Base-by-base conservation (phyloP, 2,888 invertebrate species). In the Morpho helenor region DNA sequence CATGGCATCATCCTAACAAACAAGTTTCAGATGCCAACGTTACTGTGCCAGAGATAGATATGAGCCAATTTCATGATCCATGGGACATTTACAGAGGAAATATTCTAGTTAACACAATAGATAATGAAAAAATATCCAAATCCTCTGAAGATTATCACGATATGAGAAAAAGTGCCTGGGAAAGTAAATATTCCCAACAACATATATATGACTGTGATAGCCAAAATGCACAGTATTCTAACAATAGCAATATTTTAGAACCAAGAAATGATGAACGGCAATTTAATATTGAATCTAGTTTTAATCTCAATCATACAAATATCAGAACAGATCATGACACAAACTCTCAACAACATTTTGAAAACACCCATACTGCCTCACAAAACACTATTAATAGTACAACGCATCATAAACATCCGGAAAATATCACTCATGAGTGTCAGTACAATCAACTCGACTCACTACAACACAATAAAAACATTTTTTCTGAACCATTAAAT, bases 11-110 rank as follows among this genome's bases (percentile, higher is more conserved):
- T 51, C 85, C 84, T 2, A 77, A 80, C 63, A 68, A 72, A 3
- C 80, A 84, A 72, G 70, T 64, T 39, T 60, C 68, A 54, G 75
- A 81, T 61, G 45, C 47, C 16, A 71, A 80, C 61, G 53, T 63
- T 7, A 64, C 70, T 47, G 74, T 72, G 60, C 66, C 68, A 44
- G 62, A 72, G 53, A 69, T 84, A 63, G 79, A 87, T 61, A 59
- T 79, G 67, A 65, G 76, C 43, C 75, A 85, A 61, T 78, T 84
- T 65, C 73, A 81, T 82, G 96, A 96, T 91, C 96, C 96, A 57
- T 96, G 96, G 96, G 93, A 95, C 70, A 90, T 93, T 72, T 95
- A 94, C 79, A 89, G 91, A 79, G 91, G 91, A 68, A 82, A 90
- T 63, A 87, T 91, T 69, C 88, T 87, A 52, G 82, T 81, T 6